Conservation (phyloP, 2,797 vertebrate species). For the Lophius americanus region DNA sequence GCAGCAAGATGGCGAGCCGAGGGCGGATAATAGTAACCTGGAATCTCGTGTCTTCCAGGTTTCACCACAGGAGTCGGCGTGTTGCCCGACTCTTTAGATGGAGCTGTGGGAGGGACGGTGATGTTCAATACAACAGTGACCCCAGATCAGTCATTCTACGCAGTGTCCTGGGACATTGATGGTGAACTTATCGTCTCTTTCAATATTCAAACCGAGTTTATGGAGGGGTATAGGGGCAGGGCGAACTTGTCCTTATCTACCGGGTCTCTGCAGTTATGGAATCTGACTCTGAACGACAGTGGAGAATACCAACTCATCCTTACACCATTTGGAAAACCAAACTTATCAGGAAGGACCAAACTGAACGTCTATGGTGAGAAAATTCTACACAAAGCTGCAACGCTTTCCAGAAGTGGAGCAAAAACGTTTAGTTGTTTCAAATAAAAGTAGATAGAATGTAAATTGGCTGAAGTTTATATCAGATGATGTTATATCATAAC, state of each 20-base stretch:
- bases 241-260: not conserved
- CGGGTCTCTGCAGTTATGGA: slow-evolving; percentile 24
- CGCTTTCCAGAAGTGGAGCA: too few relatives aligned
- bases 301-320: slow-evolving; percentile 6
- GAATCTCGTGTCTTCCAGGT: slow-evolving; percentile 45
- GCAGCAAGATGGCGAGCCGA: too few relatives aligned
- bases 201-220: accelerated
- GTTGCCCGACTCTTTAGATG: slow-evolving; percentile 40
- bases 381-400: not conserved
- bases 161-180: not conserved
- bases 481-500: too few relatives aligned
- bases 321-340: accelerated
- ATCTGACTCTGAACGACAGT: slow-evolving; percentile 35
- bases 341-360: accelerated
- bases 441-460: too few relatives aligned
- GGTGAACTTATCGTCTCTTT: accelerated
- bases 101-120: slow-evolving; percentile 7
- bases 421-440: too few relatives aligned
- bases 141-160: accelerated
- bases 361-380: slow-evolving; percentile 42
- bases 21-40: too few relatives aligned
- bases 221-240: not conserved
- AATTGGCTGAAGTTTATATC: too few relatives aligned
- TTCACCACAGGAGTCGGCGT: slow-evolving; percentile 36
- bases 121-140: slow-evolving; percentile 18